A percentile compares a stretch with the other conserved stretches of the same genome.
These are phyloP conservation scores for Crocidura indochinensis DNA, from an alignment of 2,797 vertebrate genomes.

Conservation along the genomic window DNA sequence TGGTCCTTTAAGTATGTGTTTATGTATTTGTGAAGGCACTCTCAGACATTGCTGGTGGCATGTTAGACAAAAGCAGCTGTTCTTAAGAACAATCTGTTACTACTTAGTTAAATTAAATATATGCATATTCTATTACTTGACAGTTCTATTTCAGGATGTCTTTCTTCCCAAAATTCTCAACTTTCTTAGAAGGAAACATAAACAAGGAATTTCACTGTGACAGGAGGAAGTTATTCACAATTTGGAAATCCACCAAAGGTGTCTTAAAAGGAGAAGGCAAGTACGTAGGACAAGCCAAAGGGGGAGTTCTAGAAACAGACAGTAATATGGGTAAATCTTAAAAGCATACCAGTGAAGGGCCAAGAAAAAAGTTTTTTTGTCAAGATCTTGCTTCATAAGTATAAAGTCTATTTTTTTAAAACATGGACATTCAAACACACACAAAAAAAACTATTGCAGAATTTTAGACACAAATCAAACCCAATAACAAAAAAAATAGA, in stretches of 20 bases:
- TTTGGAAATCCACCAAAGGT: not conserved
- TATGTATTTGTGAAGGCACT: not conserved
- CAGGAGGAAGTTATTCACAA: not conserved
- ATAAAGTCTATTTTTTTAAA: too few relatives aligned
- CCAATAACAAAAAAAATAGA: not conserved
- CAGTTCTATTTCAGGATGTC: not conserved
- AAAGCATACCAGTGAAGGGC: too few relatives aligned
- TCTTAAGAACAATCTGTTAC: not conserved
- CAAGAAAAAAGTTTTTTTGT: too few relatives aligned
- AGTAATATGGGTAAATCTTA: not conserved
- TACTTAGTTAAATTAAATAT: slow-evolving; percentile 8
- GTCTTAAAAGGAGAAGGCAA: not conserved
- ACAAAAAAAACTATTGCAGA: not conserved
- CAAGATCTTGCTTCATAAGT: too few relatives aligned
- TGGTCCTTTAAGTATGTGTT: too few relatives aligned
- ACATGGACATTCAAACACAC: too few relatives aligned
- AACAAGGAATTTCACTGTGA: not conserved
- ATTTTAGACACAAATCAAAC: not conserved
- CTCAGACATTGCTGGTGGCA: not conserved
- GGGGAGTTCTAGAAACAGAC: not conserved
- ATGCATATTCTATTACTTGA: not conserved
- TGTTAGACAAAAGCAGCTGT: slow-evolving; percentile 5
- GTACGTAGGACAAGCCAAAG: not conserved
- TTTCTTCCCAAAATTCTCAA: slow-evolving; percentile 51
- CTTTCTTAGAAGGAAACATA: not conserved